Conservation (phyloP, 1,140 invertebrate species). For the Drosophila subpulchrella region DNA sequence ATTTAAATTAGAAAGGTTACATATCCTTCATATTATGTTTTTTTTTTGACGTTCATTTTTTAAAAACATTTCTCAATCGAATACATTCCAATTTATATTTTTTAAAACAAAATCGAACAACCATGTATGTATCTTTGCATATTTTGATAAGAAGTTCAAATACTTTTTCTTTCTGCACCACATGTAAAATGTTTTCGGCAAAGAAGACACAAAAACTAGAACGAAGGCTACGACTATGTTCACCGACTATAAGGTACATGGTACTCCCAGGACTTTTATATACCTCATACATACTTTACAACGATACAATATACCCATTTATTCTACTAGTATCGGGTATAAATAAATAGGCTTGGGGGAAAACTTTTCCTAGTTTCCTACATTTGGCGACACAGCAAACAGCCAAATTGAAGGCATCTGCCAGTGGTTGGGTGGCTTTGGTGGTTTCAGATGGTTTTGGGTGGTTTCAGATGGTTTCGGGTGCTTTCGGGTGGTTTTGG, state of each 20-base stretch:
- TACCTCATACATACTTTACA: background rate
- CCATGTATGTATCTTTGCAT: too few relatives aligned
- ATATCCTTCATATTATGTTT: too few relatives aligned
- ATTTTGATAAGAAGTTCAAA: too few relatives aligned
- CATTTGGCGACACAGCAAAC: slow-evolving; percentile 66
- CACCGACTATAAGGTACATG: background rate
- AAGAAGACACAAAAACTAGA: background rate
- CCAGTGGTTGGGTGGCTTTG: slow-evolving; percentile 13
- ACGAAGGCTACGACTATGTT: background rate
- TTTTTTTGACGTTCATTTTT: too few relatives aligned
- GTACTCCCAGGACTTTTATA: background rate
- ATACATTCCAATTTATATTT: too few relatives aligned
- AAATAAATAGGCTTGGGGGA: slow-evolving; percentile 49
- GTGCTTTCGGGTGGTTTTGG: slow-evolving; percentile 5
- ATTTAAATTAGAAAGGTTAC: too few relatives aligned
- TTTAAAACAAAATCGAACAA: too few relatives aligned
- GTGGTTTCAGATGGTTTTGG: slow-evolving; percentile 14
- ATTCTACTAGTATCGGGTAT: background rate
- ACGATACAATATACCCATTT: background rate
- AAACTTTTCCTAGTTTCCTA: slow-evolving; percentile 63
- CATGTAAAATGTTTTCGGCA: background rate
- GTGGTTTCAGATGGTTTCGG: slow-evolving; percentile 15
- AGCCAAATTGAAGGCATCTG: slow-evolving; percentile 61
- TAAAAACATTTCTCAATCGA: too few relatives aligned
- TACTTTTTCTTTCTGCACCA: background rate